Conservation (phyloP, 2,797 vertebrate species). For the Miichthys miiuy region DNA sequence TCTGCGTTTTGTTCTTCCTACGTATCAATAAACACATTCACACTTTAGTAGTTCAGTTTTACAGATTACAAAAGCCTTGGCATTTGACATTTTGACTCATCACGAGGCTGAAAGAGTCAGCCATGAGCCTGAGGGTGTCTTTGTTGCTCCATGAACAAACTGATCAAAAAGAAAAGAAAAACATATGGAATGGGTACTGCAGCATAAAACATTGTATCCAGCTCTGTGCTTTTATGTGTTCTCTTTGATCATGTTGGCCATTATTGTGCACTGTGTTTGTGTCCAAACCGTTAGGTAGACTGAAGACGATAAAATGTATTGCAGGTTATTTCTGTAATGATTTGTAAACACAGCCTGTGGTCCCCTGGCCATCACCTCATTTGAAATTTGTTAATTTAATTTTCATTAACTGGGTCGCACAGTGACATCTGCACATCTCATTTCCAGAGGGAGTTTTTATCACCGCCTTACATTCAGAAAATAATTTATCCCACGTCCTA, state of each 20-base stretch:
- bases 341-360: background rate
- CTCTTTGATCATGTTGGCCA: background rate
- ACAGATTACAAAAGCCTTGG: background rate
- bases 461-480: background rate
- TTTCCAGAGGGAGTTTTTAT: background rate
- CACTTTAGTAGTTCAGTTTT: background rate
- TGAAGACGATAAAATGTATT: background rate
- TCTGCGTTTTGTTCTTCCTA: background rate
- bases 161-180: constrained; percentile 14
- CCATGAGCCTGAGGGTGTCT: background rate
- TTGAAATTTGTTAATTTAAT: background rate
- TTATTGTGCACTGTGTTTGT: background rate
- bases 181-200: background rate
- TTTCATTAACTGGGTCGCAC: background rate
- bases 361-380: background rate
- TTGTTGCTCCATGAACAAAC: constrained; percentile 17
- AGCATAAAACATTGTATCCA: background rate
- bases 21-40: no score
- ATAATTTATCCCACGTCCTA: background rate
- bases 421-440: background rate
- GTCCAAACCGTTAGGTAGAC: background rate
- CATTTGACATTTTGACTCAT: background rate
- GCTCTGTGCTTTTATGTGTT: background rate
- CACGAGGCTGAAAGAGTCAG: background rate
- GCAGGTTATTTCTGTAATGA: background rate